Percentiles rank a stretch among this genome's conserved stretches.
Conservation (phyloP, 2,797 vertebrate species). For the Hipposideros larvatus region DNA sequence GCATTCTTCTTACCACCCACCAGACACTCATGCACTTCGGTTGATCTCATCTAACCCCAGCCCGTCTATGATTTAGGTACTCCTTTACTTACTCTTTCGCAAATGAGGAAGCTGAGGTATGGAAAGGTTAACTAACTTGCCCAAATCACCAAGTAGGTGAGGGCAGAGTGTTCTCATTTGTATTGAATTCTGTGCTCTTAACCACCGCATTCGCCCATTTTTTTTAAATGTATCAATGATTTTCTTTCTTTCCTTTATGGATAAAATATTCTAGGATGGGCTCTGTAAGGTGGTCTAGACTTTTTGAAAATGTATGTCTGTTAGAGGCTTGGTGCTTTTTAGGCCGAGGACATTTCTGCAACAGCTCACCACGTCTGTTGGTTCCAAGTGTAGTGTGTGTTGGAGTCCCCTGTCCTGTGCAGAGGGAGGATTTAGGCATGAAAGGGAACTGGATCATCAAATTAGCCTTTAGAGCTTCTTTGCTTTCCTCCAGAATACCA, state of each 20-base stretch:
- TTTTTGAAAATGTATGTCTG: background rate
- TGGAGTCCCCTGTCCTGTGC: background rate
- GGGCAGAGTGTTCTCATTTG: background rate
- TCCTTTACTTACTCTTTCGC: background rate
- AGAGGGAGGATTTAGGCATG: background rate
- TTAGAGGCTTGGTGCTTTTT: background rate
- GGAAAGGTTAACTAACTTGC: background rate
- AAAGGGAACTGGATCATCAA: background rate
- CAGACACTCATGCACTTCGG: background rate
- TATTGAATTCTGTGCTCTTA: background rate
- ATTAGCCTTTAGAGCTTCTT: background rate
- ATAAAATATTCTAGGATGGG: background rate
- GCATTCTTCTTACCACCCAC: background rate
- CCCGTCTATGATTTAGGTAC: background rate
- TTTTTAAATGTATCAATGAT: background rate
- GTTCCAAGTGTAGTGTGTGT: background rate
- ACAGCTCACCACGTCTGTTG: background rate
- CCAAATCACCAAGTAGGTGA: background rate
- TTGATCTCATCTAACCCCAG: background rate
- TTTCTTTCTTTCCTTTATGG: background rate
- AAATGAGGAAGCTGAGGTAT: background rate
- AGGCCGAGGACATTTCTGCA: background rate
- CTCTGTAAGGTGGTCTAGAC: background rate
- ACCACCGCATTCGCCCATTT: rapidly evolving
- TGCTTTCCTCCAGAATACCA: background rate